Conservation (phyloP, 2,888 invertebrate species). For the Ennomos erosarius region DNA sequence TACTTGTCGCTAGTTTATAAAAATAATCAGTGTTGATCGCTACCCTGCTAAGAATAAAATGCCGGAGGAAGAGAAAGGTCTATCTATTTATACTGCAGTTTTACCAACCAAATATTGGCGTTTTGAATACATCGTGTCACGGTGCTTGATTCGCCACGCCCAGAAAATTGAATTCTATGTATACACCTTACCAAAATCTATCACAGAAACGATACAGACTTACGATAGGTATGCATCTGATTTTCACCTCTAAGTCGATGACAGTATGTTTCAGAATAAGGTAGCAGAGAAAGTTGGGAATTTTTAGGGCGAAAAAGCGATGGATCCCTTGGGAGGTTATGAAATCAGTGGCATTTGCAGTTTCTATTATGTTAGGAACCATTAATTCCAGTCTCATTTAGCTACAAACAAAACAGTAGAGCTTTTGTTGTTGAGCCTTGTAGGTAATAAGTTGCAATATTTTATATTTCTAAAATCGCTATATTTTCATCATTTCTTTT, state of each 20-base stretch:
- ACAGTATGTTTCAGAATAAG: constrained; percentile 49
- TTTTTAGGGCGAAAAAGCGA: constrained; percentile 81
- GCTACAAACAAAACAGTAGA: constrained; percentile 76
- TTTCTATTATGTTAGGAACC: constrained; percentile 85
- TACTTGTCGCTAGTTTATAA: constrained; percentile 46
- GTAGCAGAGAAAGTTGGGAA: constrained; percentile 39
- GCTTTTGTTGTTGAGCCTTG: constrained; percentile 54
- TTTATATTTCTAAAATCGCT: too few species aligned
- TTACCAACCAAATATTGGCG: constrained; percentile 77
- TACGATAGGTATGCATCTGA: constrained; percentile 33
- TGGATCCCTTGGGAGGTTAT: constrained; percentile 85
- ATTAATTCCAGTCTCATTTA: constrained; percentile 84
- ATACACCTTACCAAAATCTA: constrained; percentile 72
- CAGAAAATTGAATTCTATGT: constrained; percentile 83
- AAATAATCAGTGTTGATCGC: constrained; percentile 58
- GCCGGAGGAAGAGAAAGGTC: constrained; percentile 69
- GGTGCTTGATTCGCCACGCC: constrained; percentile 84
- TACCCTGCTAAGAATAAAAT: constrained; percentile 66
- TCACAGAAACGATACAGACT: constrained; percentile 60
- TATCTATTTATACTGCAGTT: constrained; percentile 78
- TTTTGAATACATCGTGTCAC: constrained; percentile 84
- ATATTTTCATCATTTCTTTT: too few species aligned
- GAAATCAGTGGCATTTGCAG: constrained; percentile 89
- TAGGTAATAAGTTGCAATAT: too few species aligned
- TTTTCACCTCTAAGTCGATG: constrained; percentile 47